Conservation (phyloP, 1,140 invertebrate genomes). For the Drosophila arawakana region DNA sequence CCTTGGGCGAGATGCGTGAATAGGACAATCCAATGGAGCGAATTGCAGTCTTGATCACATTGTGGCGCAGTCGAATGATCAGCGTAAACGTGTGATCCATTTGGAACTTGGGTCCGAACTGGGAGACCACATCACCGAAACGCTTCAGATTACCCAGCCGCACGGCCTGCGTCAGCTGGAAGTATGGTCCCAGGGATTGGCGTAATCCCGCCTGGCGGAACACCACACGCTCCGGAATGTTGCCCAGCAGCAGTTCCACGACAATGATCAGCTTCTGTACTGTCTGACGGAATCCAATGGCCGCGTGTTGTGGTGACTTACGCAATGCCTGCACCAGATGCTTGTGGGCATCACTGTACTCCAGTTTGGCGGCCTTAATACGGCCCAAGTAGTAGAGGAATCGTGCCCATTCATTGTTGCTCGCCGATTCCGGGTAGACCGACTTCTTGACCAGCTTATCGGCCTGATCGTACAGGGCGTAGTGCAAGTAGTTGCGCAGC, state of each 20-base stretch:
- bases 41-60: constrained; percentile 99
- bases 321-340: constrained; percentile 96
- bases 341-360: constrained; percentile 98
- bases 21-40: constrained; percentile 98
- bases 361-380: constrained; percentile 98
- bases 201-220: constrained; percentile 95
- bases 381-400: constrained; percentile 98
- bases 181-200: constrained; percentile 96
- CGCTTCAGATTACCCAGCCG: constrained; percentile 96
- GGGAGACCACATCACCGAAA: constrained; percentile 97
- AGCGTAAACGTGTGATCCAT: constrained; percentile 97
- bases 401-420: constrained; percentile 99
- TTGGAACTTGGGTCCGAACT: constrained; percentile 94
- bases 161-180: constrained; percentile 98
- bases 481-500: constrained; percentile 97
- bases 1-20: constrained; percentile 96
- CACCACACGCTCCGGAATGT: constrained; percentile 97
- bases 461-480: constrained; percentile 97
- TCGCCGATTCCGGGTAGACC: constrained; percentile 97
- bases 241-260: constrained; percentile 97
- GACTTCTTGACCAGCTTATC: constrained; percentile 98
- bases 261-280: constrained; percentile 98
- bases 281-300: constrained; percentile 99
- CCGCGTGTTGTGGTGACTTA: constrained; percentile 98
- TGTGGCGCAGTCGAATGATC: constrained; percentile 97